Base-by-base conservation (phyloP, 2,888 invertebrate genomes). In the Venustoraphidia nigricollis region DNA sequence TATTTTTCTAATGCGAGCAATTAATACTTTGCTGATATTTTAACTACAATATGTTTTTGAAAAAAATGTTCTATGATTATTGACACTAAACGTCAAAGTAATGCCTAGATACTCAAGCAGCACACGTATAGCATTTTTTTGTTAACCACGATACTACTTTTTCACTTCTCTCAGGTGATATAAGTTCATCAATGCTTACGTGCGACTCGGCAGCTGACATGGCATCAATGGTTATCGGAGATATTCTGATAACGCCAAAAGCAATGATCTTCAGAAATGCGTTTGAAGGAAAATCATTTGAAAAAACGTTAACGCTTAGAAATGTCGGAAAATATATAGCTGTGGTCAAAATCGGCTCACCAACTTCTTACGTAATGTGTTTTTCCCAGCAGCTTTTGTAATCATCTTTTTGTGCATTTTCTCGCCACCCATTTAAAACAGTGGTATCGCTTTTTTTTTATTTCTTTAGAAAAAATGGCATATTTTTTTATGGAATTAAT, bases 221-320 rank as follows among this genome's bases (percentile, higher is more conserved):
- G 52, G 8, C 11, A 37, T 42, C 40, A 27, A 46, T 45, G 9
- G 52, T 52, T 10, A 48, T 55, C 10, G 56, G 60, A 36, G 54
- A 60, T 34, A 62, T 70, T 1, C 53, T 59, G 41, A 62, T 70
- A 9, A 56, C 55, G 2, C 71, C 71, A 2, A 51, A 55, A 34
- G 57, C 51, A n/a, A 62, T 70, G 54, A 53, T 60, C 41, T 71
- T 70, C 50, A 54, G 54, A n/a, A 63, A 68, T 52, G 66, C 68
- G 6, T 64, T 60, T 43, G 68, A 70, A 53, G 68, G 68, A 8
- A 62, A 66, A 44, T 52, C 50, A 2, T 66, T 62, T 50, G 50
- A 56, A 2, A 54, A 63, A 51, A 54, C 53, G 2, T 51, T 70
- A 14, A 60, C 52, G 0, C 59, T 71, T 10, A 61, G 59, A 47